phyloP scores from a whole-genome alignment of 2,113 vertebrate genomes.

The Talpa occidentalis region DNA sequence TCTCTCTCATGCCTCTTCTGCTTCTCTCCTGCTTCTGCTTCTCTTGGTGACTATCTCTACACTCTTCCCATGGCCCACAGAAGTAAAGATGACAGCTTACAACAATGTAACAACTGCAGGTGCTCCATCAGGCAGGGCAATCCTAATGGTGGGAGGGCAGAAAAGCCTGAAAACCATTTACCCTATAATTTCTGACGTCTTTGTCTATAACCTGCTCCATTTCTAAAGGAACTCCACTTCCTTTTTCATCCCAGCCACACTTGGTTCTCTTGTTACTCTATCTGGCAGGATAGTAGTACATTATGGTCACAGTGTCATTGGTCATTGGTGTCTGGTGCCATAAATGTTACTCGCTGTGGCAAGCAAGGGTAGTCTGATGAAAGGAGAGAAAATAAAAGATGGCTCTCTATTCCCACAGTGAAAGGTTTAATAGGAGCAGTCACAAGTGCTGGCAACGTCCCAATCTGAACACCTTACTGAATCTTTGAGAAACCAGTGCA shows the following conservation, averaged over 20 bases:
- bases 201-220: background rate
- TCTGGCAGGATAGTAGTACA: background rate
- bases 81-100: too few species aligned
- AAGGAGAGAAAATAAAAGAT: background rate
- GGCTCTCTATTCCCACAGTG: background rate
- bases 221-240: background rate
- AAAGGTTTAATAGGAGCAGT: background rate
- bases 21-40: too few species aligned
- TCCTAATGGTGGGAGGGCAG: too few species aligned
- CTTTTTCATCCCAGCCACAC: background rate
- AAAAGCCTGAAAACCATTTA: too few species aligned
- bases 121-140: too few species aligned
- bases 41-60: too few species aligned
- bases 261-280: background rate
- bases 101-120: too few species aligned
- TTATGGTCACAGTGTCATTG: background rate
- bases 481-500: background rate
- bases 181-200: background rate
- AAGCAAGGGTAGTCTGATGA: background rate
- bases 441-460: background rate
- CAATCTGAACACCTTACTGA: background rate
- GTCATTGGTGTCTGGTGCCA: background rate
- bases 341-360: background rate
- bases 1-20: too few species aligned
- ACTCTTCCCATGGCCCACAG: too few species aligned